phyloP scores from a whole-genome alignment of 2,888 invertebrate genomes.

The Mimumesa dahlbomi region DNA sequence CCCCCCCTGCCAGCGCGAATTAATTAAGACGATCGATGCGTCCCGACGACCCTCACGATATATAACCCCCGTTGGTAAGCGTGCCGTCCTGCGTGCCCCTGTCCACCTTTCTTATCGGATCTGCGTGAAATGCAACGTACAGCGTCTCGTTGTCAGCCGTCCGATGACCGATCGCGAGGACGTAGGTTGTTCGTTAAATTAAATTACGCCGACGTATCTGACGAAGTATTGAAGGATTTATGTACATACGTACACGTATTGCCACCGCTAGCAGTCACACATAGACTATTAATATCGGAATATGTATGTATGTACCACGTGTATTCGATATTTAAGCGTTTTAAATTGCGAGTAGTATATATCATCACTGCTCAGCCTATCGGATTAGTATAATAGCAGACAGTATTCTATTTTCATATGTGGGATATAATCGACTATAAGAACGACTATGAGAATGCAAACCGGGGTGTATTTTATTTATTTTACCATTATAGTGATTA shows the following conservation, averaged over 20 bases:
- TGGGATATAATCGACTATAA: too few relatives aligned
- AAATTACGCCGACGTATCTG: conserved; percentile 46
- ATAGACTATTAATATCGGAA: not conserved
- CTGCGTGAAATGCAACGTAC: conserved; percentile 45
- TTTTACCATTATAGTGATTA: too few relatives aligned
- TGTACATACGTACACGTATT: not conserved
- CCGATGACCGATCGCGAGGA: conserved; percentile 51
- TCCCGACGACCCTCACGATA: conserved; percentile 40
- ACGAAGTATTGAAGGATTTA: not conserved
- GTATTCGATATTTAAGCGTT: too few relatives aligned
- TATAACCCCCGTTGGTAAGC: conserved; percentile 34
- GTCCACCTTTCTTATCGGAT: conserved; percentile 46
- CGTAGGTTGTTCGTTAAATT: conserved; percentile 49
- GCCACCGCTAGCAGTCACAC: too few relatives aligned
- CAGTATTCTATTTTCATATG: too few relatives aligned
- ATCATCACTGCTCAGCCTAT: too few relatives aligned
- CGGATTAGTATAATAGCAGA: too few relatives aligned
- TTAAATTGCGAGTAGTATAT: too few relatives aligned
- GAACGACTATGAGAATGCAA: too few relatives aligned
- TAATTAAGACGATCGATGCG: conserved; percentile 60
- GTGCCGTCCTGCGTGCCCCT: conserved; percentile 41
- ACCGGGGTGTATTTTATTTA: too few relatives aligned
- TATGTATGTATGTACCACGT: too few relatives aligned
- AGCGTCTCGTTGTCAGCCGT: conserved; percentile 22
- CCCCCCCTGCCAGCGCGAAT: conserved; percentile 34